Evolutionary conservation across 2,797 vertebrate genomes (phyloP), one percentile per base, ranked within the genome.

Genomic region (Pogoniulus pusillus): DNA sequence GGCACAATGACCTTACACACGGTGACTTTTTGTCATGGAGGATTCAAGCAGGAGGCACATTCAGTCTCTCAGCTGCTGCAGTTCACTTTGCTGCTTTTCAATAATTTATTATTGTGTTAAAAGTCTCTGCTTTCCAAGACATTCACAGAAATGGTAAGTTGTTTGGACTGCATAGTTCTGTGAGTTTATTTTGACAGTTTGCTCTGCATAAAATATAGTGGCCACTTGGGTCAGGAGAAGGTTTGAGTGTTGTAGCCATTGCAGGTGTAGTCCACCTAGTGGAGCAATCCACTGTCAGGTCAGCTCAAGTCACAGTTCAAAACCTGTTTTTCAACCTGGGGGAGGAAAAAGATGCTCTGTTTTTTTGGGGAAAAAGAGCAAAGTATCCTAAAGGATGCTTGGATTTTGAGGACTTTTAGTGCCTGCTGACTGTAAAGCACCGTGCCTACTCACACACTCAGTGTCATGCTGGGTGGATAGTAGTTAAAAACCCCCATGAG

Each of bases 1-100:
- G 29, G 24, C 23, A 14, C 23, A 19, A 8, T 1, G 18, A 20
- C 17, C 10, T 59, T 49, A 29, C 0, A 0, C 8, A 7, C 1
- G 1, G 29, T 27, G 57, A 27, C n/a, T n/a, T n/a, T n/a, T n/a
- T 4, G 12, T 59, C 17, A 5, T 1, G 1, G 6, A 12, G 10
- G 13, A 34, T 60, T 74, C 59, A n/a, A 82, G 55, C 9, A 2
- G 37, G 35, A 27, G 55, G 30, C 10, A 16, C 2, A 3, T 51
- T 69, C 16, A 13, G 16, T 43, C 59, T 60, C 12, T 70, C 16
- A 10, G 47, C 15, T 45, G 34, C 34, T 66, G 23, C 20, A 66
- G 14, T 60, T 30, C 17, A 20, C 5, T 84, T 55, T 80, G 10
- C 27, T 49, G 16, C 8, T 30, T n/a, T 66, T 24, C 16, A 34